A percentile compares a stretch with the other conserved stretches of the same genome.
Conservation (phyloP, 2,888 invertebrate genomes). For the Cantharis flavilabris region DNA sequence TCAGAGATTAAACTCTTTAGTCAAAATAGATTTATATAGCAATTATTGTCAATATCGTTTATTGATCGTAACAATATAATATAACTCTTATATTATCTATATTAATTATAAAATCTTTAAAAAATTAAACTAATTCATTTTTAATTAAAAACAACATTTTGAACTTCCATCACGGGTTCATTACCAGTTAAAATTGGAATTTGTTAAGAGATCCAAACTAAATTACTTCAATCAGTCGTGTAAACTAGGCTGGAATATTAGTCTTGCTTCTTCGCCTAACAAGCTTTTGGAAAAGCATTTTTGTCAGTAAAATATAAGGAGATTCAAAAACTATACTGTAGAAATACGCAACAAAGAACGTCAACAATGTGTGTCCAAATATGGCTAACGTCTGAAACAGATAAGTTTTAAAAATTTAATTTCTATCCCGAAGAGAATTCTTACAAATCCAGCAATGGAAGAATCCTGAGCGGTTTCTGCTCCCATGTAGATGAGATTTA, state of each 20-base stretch:
- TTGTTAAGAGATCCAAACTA: not conserved
- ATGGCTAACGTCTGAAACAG: constrained; percentile 44
- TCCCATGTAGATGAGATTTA: constrained; percentile 55
- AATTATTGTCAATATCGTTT: not conserved
- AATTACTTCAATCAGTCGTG: not conserved
- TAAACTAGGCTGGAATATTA: not conserved
- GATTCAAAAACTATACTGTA: constrained; percentile 53
- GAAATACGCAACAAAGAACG: constrained; percentile 49
- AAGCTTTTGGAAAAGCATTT: constrained; percentile 32
- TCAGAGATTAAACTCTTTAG: too few species aligned
- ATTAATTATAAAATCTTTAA: not conserved
- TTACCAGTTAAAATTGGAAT: not conserved
- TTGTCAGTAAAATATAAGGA: constrained; percentile 52
- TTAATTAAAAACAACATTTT: not conserved
- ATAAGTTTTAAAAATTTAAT: constrained; percentile 2
- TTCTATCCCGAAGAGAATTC: constrained; percentile 26
- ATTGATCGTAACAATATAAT: not conserved
- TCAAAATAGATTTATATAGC: too few species aligned
- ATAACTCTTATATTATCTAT: not conserved
- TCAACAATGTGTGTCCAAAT: constrained; percentile 44
- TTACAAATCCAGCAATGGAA: constrained; percentile 51
- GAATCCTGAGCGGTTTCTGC: constrained; percentile 45
- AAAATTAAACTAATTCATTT: not conserved
- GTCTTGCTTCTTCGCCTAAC: not conserved
- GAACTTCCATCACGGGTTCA: not conserved